Evolutionary conservation across 2,888 invertebrate species (phyloP).

Genomic region (Andrena fulva): DNA sequence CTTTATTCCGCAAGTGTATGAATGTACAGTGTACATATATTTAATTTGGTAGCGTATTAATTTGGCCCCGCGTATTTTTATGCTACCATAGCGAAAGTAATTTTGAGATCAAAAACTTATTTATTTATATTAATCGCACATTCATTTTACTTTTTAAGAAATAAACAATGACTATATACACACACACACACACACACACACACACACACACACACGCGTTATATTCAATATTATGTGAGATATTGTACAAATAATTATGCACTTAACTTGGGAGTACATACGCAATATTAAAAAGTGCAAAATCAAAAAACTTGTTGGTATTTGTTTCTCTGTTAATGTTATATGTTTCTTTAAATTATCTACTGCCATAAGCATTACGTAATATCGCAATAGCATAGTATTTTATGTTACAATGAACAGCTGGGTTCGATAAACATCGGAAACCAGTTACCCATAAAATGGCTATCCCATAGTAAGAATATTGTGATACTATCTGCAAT

Average conservation of each 20-base stretch:
- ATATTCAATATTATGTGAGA: background rate
- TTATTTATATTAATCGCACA: slow-evolving; percentile 2
- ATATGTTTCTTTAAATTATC: slow-evolving; percentile 19
- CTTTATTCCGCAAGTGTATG: slow-evolving; percentile 25
- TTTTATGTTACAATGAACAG: background rate
- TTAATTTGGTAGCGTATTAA: slow-evolving; percentile 2
- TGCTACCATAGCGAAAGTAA: background rate
- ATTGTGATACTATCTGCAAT: slow-evolving; percentile 34
- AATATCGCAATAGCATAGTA: slow-evolving; percentile 9
- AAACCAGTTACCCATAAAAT: slow-evolving; percentile 2
- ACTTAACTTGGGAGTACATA: slow-evolving; percentile 1
- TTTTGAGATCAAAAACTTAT: slow-evolving; percentile 14
- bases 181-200: too few relatives aligned
- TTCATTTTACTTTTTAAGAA: background rate
- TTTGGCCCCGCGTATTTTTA: background rate
- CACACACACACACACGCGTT: too few relatives aligned
- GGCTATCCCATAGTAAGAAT: slow-evolving; percentile 7
- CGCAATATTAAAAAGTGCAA: background rate
- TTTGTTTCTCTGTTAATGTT: slow-evolving; percentile 22
- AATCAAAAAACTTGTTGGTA: slow-evolving; percentile 7
- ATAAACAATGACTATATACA: background rate
- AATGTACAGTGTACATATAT: slow-evolving; percentile 53
- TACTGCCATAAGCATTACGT: slow-evolving; percentile 39
- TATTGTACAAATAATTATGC: slow-evolving; percentile 15
- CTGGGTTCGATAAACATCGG: background rate